Base-by-base conservation (phyloP, 2,888 invertebrate species). In the Amaurobius ferox region DNA sequence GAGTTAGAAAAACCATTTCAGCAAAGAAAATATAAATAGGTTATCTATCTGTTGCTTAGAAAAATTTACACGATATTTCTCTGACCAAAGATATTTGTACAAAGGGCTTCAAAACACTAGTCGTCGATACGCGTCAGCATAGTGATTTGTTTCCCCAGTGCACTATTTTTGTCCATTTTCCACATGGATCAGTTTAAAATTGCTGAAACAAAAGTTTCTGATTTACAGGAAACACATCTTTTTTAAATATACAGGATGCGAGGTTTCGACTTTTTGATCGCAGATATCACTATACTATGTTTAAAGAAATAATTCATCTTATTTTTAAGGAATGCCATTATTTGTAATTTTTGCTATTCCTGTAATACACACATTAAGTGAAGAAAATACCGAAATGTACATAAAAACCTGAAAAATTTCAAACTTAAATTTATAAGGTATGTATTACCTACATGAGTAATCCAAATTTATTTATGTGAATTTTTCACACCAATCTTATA, bases 21-120 rank as follows among this genome's bases (percentile, higher is more conserved):
- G 48, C 44, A 48, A 55, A 67, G 66, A 72, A 44, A 64, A 30
- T 81, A 39, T 29, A 28, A 26, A 70, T 81, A 81, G 81, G 68
- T 68, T 81, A 74, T 74, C 74, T 29, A 23, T 72, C 73, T 74
- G 55, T 72, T 72, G 72, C 66, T 72, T 85, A 77, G 66, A 30
- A 72, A 55, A 55, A 23, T 77, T 85, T 77, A 67, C 61, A 35
- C 29, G 66, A 77, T 19, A 71, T 64, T 70, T 71, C 77, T 77
- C 64, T 77, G 77, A 77, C 71, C 70, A 78, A 83, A 71, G 35
- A 55, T 77, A 67, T 85, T 85, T 77, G 77, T 85, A 85, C 40
- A 85, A 85, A 85, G 72, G 83, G 72, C 72, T 85, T 77, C 66
- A 72, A 72, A 85, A 85, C 77, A 85, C 62, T 62, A 77, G 78